These are phyloP conservation scores for Sesamia nonagrioides DNA, from an alignment of 1,140 invertebrate species.

Conservation along the genomic window DNA sequence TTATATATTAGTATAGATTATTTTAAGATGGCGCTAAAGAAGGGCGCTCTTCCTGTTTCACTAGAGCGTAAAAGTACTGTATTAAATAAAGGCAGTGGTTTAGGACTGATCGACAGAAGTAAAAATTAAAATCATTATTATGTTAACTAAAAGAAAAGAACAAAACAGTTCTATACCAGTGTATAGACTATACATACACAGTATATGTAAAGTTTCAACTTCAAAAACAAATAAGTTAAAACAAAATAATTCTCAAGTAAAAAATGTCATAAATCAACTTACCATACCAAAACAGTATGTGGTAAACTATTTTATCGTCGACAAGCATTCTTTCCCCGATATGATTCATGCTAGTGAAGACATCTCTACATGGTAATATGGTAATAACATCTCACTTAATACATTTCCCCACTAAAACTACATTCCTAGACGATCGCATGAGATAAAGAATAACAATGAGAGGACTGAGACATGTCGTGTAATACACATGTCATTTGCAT, in stretches of 20 bases:
- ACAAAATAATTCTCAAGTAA: neutral
- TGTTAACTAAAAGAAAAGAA: too few relatives aligned
- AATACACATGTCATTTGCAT: neutral
- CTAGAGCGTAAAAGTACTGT: too few relatives aligned
- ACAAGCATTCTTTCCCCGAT: neutral
- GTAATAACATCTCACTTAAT: neutral
- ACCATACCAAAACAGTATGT: neutral
- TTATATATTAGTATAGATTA: too few relatives aligned
- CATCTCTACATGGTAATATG: neutral
- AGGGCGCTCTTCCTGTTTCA: too few relatives aligned
- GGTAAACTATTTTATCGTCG: neutral
- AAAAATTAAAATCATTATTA: too few relatives aligned
- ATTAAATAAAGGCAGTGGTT: too few relatives aligned
- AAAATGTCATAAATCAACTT: neutral
- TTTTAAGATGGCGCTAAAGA: too few relatives aligned
- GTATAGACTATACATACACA: too few relatives aligned
- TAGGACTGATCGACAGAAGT: too few relatives aligned
- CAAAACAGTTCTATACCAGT: too few relatives aligned
- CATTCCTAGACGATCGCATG: neutral
- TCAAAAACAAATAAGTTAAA: neutral
- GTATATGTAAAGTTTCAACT: too few relatives aligned
- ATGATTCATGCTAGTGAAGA: neutral
- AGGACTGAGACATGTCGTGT: neutral
- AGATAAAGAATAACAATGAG: neutral
- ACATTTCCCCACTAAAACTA: neutral